phyloP scores from a whole-genome alignment of 2,113 vertebrate species.

The Cariama cristata region DNA sequence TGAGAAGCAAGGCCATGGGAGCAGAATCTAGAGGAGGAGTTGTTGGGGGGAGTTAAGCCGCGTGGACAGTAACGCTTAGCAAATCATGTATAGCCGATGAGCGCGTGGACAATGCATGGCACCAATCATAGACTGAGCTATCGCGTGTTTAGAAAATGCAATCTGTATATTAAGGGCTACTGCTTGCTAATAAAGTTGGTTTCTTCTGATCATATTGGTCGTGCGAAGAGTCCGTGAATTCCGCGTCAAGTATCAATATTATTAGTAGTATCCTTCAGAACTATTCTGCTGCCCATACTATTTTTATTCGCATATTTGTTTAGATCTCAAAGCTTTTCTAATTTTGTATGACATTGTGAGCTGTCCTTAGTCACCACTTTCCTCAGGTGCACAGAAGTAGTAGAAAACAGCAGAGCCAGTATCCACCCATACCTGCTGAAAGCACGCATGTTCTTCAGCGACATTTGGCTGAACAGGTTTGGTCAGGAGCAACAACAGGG shows the following conservation, averaged over 20 bases:
- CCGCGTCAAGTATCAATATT: not conserved
- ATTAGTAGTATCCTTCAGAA: not conserved
- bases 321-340: not conserved
- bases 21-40: too few relatives aligned
- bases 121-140: too few relatives aligned
- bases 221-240: too few relatives aligned
- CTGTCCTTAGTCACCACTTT: not conserved
- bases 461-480: not conserved
- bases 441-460: not conserved
- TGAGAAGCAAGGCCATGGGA: too few relatives aligned
- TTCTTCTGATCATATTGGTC: too few relatives aligned
- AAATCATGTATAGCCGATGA: too few relatives aligned
- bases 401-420: not conserved
- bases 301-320: not conserved
- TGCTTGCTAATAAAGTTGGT: too few relatives aligned
- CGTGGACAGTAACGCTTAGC: too few relatives aligned
- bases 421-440: not conserved
- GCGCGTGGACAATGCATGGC: too few relatives aligned
- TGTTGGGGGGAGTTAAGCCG: too few relatives aligned
- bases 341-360: not conserved
- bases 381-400: not conserved
- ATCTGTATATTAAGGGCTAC: too few relatives aligned
- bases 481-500: not conserved
- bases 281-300: not conserved
- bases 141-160: too few relatives aligned